phyloP scores from a whole-genome alignment of 2,797 vertebrate genomes.

The Platalea minor region DNA sequence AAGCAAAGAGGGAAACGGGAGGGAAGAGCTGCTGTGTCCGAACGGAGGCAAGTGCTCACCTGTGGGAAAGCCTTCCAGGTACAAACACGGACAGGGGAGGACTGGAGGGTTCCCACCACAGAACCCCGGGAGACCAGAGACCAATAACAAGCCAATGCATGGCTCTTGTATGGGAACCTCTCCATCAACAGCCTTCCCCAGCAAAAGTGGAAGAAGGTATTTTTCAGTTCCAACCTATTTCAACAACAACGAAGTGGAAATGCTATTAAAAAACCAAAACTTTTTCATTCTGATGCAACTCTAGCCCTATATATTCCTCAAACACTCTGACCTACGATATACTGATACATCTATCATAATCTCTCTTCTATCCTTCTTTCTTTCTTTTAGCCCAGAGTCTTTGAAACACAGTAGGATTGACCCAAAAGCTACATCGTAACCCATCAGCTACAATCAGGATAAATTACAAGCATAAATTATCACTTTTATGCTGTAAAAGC shows the following conservation, averaged over 20 bases:
- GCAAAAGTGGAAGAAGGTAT: neutral
- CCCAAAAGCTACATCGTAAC: neutral
- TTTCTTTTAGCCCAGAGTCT: neutral
- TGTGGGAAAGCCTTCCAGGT: neutral
- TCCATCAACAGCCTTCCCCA: neutral
- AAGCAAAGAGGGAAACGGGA: neutral
- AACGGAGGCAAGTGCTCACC: fast-evolving
- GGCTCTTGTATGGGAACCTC: neutral
- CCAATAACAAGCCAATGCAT: fast-evolving
- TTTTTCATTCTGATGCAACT: neutral
- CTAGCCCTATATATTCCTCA: neutral
- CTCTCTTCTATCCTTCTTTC: neutral
- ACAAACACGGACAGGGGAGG: too few species aligned
- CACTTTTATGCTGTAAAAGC: neutral
- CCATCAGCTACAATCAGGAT: neutral
- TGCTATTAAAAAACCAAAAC: neutral
- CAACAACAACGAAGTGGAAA: neutral
- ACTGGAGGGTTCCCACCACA: too few species aligned
- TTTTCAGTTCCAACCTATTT: neutral
- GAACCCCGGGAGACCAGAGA: neutral
- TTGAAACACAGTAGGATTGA: neutral
- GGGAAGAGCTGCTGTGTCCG: fast-evolving
- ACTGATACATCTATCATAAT: too few species aligned
- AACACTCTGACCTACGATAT: neutral
- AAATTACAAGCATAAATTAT: neutral